Evolutionary conservation across 2,888 invertebrate genomes (phyloP), one percentile per base, ranked within the genome.

Genomic region (Eristalis pertinax): DNA sequence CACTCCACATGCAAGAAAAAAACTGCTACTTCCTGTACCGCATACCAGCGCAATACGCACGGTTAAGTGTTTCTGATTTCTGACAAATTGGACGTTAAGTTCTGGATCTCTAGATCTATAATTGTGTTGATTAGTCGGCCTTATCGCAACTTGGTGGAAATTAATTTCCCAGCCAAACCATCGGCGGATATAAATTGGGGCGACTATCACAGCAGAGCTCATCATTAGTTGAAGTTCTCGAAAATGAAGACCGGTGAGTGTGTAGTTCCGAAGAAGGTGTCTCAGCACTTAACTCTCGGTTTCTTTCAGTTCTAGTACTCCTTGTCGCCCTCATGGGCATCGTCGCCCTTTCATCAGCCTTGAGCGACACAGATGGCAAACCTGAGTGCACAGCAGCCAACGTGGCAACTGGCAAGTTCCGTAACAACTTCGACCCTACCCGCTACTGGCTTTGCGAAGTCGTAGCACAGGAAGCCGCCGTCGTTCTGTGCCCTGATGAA

Each of bases 381-480:
- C 92, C 92, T 0, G 82, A 75, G 0, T 91, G 91, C 80, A 90
- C 91, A 4, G 77, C 84, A 29, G 84, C 72, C 19, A 92, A 91
- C 68, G 58, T 91, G 2, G 69, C 82, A 8, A 90, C 89, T 41
- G 80, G 56, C 0, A 67, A 89, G 22, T 91, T 90, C 75, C 91
- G 91, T 4, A 89, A 92, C 64, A 89, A 89, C 68, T 91, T 89
- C 89, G 91, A 91, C 76, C 84, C 92, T 8, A 90, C 91, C 2
- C 74, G 88, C 8, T 92, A 88, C 81, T 91, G 91, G 91, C 89
- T 89, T 43, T 91, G 91, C 50, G 72, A 70, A 11, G 10, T 29
- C 2, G 78, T 90, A 4, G 24, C 26, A 1, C 84, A 89, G 26
- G 74, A 89, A 35, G 84, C 91, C 2, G 89, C 1, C 38, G 72